Base-by-base conservation (phyloP, 2,888 invertebrate genomes). In the Erebia epiphron region DNA sequence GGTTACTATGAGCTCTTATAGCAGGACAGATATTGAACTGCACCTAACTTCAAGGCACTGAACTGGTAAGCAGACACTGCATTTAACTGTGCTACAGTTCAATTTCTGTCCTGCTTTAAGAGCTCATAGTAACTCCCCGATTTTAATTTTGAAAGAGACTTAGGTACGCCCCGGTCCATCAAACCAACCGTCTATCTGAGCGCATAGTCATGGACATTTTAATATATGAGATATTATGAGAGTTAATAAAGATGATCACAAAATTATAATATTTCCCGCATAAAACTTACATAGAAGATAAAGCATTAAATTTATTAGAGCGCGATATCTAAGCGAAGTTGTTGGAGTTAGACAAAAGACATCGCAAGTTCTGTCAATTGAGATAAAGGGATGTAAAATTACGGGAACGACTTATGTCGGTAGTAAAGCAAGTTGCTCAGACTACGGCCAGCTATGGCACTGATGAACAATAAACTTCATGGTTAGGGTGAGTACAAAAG, bases 371-470 rank as follows among this genome's bases (percentile, higher is more conserved):
- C 84, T 85, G 86, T 83, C 86, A 83, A 87, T 88, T 84, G 83
- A 88, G 89, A 89, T 90, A 91, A 89, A 89, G 89, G 86, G 87
- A 89, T 84, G 86, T 88, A 86, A 90, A 89, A 89, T 90, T 87
- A 89, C 86, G 86, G 86, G 83, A 35, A 35, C 35, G 83, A 84
- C 86, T 88, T 83, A 89, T 84, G 84, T 81, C 79, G 81, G 83
- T 78, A 82, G 82, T 86, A 86, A 87, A 88, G 82, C 83, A 83
- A 87, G 81, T 85, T 81, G 79, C 78, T 81, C 78, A 73, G 43
- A 46, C 43, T 11, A 2, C 35, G 35, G 35, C 68, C 69, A 72
- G 67, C 72, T 69, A 58, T 77, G 72, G 71, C 74, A 67, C 72
- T 75, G 77, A 74, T 75, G 79, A 75, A 78, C 76, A 79, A 83